phyloP scores from a whole-genome alignment of 2,113 vertebrate genomes.

The Dasypus novemcinctus region DNA sequence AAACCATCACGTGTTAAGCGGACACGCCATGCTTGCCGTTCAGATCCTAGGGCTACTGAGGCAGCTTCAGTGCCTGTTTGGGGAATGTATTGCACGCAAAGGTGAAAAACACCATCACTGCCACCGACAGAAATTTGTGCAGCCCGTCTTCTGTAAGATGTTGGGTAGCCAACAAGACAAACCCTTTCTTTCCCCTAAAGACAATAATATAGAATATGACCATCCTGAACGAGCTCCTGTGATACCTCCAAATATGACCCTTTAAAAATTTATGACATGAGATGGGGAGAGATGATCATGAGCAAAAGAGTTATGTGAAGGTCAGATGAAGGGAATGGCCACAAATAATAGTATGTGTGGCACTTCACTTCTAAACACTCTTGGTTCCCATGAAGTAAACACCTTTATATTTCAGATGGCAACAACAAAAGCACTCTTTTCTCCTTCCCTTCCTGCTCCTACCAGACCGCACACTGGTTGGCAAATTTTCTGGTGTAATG shows the following conservation, averaged over 20 bases:
- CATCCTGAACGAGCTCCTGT: not conserved
- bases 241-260: constrained; percentile 18
- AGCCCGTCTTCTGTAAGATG: not conserved
- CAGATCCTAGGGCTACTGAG: not conserved
- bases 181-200: constrained; percentile 20
- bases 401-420: constrained; percentile 54
- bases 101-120: not conserved
- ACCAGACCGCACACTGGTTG: constrained; percentile 7
- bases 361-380: not conserved
- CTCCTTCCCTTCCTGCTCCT: not conserved
- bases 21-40: not conserved
- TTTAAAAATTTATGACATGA: not conserved
- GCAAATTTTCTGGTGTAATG: constrained; percentile 36
- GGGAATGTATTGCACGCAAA: not conserved
- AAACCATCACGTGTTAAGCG: constrained; percentile 44
- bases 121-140: constrained; percentile 2
- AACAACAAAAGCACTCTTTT: constrained; percentile 18
- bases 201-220: constrained; percentile 3
- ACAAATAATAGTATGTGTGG: constrained; percentile 40
- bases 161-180: constrained; percentile 42
- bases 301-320: constrained; percentile 49
- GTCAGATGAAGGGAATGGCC: constrained; percentile 47
- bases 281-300: not conserved
- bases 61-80: not conserved
- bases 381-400: constrained; percentile 32